phyloP scores from a whole-genome alignment of 2,888 invertebrate species.

The Melieria picta region DNA sequence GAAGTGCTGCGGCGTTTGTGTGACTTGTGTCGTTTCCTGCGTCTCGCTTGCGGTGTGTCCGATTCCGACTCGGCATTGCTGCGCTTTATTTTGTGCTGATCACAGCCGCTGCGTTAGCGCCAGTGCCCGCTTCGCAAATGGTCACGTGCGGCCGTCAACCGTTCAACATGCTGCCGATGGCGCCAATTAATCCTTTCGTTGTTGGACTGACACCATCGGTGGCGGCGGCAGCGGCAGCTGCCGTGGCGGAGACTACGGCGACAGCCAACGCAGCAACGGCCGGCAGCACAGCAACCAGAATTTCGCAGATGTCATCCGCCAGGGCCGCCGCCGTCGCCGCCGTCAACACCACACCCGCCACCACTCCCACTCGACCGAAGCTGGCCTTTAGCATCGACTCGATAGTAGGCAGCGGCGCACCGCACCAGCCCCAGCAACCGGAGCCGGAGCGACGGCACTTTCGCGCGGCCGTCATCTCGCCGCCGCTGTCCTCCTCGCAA shows the following conservation, averaged over 20 bases:
- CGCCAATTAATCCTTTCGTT: constrained; percentile 71
- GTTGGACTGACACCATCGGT: constrained; percentile 49
- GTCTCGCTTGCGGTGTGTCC: neutral
- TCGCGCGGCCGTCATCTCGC: constrained; percentile 49
- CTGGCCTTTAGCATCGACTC: constrained; percentile 96
- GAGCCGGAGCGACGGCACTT: constrained; percentile 18
- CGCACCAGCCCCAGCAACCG: constrained; percentile 59
- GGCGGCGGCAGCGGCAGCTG: constrained; percentile 48
- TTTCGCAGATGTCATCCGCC: too few relatives aligned
- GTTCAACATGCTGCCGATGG: constrained; percentile 87
- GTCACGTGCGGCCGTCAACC: constrained; percentile 65
- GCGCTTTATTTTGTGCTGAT: constrained; percentile 20
- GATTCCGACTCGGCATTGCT: constrained; percentile 8
- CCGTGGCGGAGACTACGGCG: constrained; percentile 37
- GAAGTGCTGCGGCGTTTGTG: neutral
- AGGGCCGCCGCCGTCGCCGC: constrained; percentile 17
- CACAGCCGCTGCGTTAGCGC: constrained; percentile 1
- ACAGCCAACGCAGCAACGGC: constrained; percentile 37
- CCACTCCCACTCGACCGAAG: constrained; percentile 79
- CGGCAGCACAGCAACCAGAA: constrained; percentile 29
- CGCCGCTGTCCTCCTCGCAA: constrained; percentile 45
- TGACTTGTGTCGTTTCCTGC: neutral
- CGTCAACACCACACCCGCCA: constrained; percentile 38
- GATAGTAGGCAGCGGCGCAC: constrained; percentile 74
- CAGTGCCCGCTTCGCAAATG: constrained; percentile 54